A percentile compares a stretch with the other conserved stretches of the same genome.
These are phyloP conservation scores for Phylloscopus trochilus DNA, from an alignment of 2,113 vertebrate genomes.

Conservation along the genomic window DNA sequence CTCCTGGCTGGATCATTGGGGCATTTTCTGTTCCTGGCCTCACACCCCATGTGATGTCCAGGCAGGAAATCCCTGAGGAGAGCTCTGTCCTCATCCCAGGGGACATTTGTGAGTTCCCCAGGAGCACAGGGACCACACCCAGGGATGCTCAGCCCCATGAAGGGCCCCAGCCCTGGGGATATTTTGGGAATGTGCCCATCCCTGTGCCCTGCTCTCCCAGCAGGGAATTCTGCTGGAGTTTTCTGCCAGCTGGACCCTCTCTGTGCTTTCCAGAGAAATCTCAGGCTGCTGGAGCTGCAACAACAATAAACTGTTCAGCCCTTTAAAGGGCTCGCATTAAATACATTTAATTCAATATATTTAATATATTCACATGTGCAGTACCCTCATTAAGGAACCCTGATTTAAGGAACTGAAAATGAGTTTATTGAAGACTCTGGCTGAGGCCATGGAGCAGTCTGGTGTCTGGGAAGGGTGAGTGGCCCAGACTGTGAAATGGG, in stretches of 20 bases:
- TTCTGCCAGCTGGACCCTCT: not conserved
- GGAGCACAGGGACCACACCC: not conserved
- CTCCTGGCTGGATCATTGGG: not conserved
- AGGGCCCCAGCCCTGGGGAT: not conserved
- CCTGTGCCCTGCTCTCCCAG: not conserved
- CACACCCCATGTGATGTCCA: not conserved
- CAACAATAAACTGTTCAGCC: not conserved
- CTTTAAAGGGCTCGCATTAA: constrained; percentile 9
- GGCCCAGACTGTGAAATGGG: not conserved
- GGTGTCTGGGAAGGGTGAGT: constrained; percentile 19
- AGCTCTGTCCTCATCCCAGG: not conserved
- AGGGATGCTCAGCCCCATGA: not conserved
- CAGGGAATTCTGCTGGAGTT: not conserved
- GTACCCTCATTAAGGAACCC: too few species aligned
- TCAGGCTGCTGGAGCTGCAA: constrained; percentile 6
- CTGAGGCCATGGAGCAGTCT: constrained; percentile 13
- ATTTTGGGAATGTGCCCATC: not conserved
- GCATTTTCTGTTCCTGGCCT: not conserved
- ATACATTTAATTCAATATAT: not conserved
- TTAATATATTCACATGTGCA: constrained; percentile 1
- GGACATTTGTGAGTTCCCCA: fast-evolving
- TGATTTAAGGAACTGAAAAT: constrained; percentile 38
- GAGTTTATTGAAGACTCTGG: not conserved
- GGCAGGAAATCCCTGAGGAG: not conserved
- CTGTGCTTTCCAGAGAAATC: not conserved